A percentile compares a stretch with the other conserved stretches of the same genome.
Evolutionary conservation across 2,797 vertebrate genomes (phyloP).

Genomic region (Nyctalus aviator): DNA sequence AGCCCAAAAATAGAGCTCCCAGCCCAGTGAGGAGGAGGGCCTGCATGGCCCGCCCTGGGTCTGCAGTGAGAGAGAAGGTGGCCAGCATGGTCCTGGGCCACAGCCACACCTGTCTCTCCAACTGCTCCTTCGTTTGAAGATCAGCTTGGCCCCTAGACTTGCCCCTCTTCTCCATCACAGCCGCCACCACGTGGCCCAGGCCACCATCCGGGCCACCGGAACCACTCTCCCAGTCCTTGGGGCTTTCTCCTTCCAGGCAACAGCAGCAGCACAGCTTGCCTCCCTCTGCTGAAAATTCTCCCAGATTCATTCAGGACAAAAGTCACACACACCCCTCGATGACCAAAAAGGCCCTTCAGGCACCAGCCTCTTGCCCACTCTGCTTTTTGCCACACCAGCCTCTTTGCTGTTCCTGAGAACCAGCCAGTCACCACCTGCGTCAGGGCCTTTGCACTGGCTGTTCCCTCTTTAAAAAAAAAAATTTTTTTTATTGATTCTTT

Average conservation of each 20-base stretch:
- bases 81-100: background rate
- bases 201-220: background rate
- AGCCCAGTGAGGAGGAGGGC: constrained; percentile 72
- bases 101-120: background rate
- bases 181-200: background rate
- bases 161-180: background rate
- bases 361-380: background rate
- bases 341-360: background rate
- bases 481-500: too few relatives aligned
- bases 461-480: background rate
- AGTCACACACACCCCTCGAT: background rate
- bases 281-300: background rate
- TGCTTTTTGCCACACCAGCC: background rate
- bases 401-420: background rate
- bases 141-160: background rate
- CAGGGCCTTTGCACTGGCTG: background rate
- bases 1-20: constrained; percentile 76
- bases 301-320: background rate
- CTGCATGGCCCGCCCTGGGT: constrained; percentile 10
- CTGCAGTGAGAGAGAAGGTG: background rate
- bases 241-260: background rate
- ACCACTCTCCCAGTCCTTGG: background rate
- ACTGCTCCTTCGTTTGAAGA: background rate
- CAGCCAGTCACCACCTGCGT: background rate
- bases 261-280: background rate